Evolutionary conservation across 2,888 invertebrate genomes (phyloP), one percentile per base, ranked within the genome.

Genomic region (Orthosia gothica): DNA sequence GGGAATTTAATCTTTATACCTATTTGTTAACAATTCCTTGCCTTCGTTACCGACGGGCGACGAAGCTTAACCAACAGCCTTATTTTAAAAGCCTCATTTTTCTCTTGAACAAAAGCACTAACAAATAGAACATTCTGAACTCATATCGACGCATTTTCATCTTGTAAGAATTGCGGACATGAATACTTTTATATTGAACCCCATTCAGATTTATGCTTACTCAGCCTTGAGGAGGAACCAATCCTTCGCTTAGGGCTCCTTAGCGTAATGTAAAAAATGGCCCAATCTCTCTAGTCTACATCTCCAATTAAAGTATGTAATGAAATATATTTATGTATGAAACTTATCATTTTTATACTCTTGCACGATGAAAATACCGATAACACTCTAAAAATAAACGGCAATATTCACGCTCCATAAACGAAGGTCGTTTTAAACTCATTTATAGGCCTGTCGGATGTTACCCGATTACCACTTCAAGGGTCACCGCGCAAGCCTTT

Each of bases 351-450:
- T 23, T 49, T 32, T 50, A 23, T 47, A 50, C 13, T 20, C 49
- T 32, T 20, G n/a, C 47, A 62, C 23, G 49, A 45, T 18, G 54
- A 65, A 75, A 75, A 70, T 84, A 81, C 9, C 20, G 47, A 50
- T 52, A 65, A n/a, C 11, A 5, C 50, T 58, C 61, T 40, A 55
- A 72, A 82, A 72, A 78, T 78, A 83, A 74, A 70, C 57, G 65
- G 63, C 61, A 40, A 74, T 82, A 75, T 82, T 82, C 66, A 79
- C 65, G 83, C 72, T 83, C 75, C 67, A 85, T 79, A 68, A 73
- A 82, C 67, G 52, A 61, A 57, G 59, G 55, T 63, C 79, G 73
- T 79, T 85, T 83, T 83, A 83, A 85, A 83, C 75, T 79, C 59
- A 71, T 71, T 78, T 75, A 85, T 47, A 65, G 40, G 65, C 65